These are phyloP conservation scores for Beroe forskalii DNA, from an alignment of 37 sponge, comb jelly and placozoan genomes.

Conservation along the genomic window DNA sequence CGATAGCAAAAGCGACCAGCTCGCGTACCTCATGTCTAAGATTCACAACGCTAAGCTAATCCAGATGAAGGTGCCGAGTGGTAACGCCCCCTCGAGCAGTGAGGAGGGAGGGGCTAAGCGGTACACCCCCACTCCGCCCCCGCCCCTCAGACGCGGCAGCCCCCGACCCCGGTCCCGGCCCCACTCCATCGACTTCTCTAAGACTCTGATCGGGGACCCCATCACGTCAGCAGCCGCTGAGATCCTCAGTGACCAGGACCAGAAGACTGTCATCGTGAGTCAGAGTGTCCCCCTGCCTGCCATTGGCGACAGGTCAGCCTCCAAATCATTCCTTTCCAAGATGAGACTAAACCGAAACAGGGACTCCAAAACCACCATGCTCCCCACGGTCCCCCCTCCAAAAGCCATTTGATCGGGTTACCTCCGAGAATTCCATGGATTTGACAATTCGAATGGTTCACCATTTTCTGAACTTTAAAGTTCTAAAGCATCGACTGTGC, in stretches of 20 bases:
- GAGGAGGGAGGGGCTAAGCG: background rate
- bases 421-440: no score
- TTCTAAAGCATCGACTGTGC: no score
- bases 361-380: background rate
- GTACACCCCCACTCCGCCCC: conserved; percentile 41
- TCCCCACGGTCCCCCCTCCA: background rate
- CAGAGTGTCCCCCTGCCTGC: conserved; percentile 46
- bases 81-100: no score
- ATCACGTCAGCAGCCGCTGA: conserved; percentile 39
- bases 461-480: no score
- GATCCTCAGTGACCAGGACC: conserved; percentile 39
- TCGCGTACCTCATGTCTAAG: conserved; percentile 47
- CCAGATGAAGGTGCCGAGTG: conserved; percentile 8
- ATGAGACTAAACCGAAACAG: conserved; percentile 15
- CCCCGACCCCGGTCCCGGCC: conserved; percentile 24
- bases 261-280: background rate
- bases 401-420: conserved; percentile 41
- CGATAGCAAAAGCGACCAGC: conserved; percentile 27
- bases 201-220: background rate
- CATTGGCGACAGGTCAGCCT: conserved; percentile 14
- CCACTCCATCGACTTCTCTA: conserved; percentile 31
- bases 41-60: conserved; percentile 35
- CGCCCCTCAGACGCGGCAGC: conserved; percentile 3
- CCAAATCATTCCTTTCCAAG: conserved; percentile 13
- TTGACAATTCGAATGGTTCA: no score